These are phyloP conservation scores for Zaprionus bogoriensis DNA, from an alignment of 2,888 invertebrate genomes.

Conservation along the genomic window DNA sequence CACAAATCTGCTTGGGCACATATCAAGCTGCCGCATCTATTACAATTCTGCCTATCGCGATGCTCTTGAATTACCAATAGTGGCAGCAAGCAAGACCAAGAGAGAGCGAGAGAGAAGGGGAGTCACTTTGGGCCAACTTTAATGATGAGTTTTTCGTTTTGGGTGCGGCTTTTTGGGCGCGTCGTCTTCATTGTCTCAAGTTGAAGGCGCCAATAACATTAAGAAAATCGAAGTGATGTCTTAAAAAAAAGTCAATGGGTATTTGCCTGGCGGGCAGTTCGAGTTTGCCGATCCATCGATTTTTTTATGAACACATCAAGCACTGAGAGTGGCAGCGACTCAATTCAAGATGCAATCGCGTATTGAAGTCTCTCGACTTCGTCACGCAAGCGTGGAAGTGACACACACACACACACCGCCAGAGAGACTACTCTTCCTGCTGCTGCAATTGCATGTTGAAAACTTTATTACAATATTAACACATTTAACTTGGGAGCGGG, in stretches of 20 bases:
- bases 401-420: background rate
- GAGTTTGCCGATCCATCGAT: no score
- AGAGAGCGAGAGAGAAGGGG: background rate
- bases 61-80: slow-evolving; percentile 79
- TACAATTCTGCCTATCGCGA: slow-evolving; percentile 70
- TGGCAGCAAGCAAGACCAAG: no score
- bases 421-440: background rate
- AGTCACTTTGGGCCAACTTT: slow-evolving; percentile 25
- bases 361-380: background rate
- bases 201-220: slow-evolving; percentile 68
- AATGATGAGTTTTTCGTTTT: slow-evolving; percentile 32
- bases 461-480: slow-evolving; percentile 65
- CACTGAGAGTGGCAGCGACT: background rate
- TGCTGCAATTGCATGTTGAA: slow-evolving; percentile 42
- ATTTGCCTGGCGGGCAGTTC: no score
- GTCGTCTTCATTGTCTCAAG: slow-evolving; percentile 40
- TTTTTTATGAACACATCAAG: background rate
- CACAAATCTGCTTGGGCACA: slow-evolving; percentile 39
- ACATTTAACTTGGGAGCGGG: slow-evolving; percentile 8
- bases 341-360: background rate
- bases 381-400: background rate
- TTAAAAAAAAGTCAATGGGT: no score
- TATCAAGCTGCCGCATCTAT: slow-evolving; percentile 42
- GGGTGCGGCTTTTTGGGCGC: slow-evolving; percentile 38
- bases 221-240: slow-evolving; percentile 46